A percentile compares a stretch with the other conserved stretches of the same genome.
Evolutionary conservation across 1,140 invertebrate species (phyloP).

Genomic region (Cotesia typhae): DNA sequence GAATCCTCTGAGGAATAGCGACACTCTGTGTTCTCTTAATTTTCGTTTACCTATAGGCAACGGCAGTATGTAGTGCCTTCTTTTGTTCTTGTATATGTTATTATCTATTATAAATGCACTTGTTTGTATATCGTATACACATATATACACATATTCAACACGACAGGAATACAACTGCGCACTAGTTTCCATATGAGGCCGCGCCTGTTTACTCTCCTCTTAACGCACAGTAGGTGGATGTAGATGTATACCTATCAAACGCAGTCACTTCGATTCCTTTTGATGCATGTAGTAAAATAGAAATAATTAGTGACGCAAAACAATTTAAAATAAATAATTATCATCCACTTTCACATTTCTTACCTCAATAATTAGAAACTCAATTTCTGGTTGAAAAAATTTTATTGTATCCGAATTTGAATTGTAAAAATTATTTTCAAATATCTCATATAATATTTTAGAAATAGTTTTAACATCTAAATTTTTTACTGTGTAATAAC

Average conservation of each 20-base stretch:
- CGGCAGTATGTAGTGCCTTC: neutral
- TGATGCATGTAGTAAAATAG: neutral
- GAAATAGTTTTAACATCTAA: too few species aligned
- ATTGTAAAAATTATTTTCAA: too few species aligned
- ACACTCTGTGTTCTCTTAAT: constrained; percentile 22
- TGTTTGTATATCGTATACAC: neutral
- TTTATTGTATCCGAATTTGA: too few species aligned
- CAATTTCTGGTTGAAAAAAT: too few species aligned
- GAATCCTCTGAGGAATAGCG: constrained; percentile 12
- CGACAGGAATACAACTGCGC: constrained; percentile 15
- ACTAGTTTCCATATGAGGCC: constrained; percentile 5
- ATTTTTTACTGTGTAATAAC: too few species aligned
- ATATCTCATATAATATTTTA: too few species aligned
- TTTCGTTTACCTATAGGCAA: constrained; percentile 2
- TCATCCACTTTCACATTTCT: too few species aligned
- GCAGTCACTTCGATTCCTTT: constrained; percentile 24
- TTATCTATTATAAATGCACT: constrained; percentile 4
- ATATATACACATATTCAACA: neutral
- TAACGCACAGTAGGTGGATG: neutral
- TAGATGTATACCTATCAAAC: constrained; percentile 10
- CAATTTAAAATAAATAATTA: neutral
- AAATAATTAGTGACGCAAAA: neutral
- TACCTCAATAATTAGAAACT: too few species aligned
- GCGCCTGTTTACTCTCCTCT: constrained; percentile 12
- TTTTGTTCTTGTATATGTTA: neutral